These are phyloP conservation scores for Vesta saturnalis DNA, from an alignment of 2,888 invertebrate genomes.

Conservation along the genomic window DNA sequence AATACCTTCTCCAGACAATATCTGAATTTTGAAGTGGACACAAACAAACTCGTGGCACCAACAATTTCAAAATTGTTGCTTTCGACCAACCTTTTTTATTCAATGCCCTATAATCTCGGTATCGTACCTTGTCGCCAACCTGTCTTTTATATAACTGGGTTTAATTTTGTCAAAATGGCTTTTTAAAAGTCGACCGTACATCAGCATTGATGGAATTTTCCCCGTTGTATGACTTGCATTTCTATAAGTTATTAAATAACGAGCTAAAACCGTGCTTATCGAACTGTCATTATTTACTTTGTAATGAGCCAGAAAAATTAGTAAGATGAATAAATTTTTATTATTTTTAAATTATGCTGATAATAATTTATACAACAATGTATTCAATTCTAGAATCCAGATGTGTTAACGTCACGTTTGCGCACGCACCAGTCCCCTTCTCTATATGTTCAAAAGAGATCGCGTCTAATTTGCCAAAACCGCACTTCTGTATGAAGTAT, in stretches of 20 bases:
- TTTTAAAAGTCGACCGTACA: conserved; percentile 2
- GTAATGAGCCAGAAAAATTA: too few relatives aligned
- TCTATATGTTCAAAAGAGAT: too few relatives aligned
- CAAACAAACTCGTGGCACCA: conserved; percentile 9
- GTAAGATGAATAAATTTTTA: too few relatives aligned
- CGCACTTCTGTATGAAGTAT: too few relatives aligned
- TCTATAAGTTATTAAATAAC: not conserved
- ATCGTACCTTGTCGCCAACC: not conserved
- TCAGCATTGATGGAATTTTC: not conserved
- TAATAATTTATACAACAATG: too few relatives aligned
- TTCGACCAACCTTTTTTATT: conserved; percentile 9
- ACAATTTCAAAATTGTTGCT: not conserved
- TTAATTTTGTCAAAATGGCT: too few relatives aligned
- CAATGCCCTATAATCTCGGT: conserved; percentile 1
- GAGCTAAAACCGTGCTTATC: conserved; percentile 3
- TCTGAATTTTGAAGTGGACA: not conserved
- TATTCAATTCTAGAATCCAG: too few relatives aligned
- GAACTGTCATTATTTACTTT: not conserved
- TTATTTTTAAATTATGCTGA: too few relatives aligned
- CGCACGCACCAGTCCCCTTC: too few relatives aligned
- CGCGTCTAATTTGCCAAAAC: too few relatives aligned
- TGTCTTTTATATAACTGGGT: not conserved
- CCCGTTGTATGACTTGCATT: conserved; percentile 2
- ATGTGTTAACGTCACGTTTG: too few relatives aligned
- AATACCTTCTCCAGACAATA: conserved; percentile 2